Conservation (phyloP, 2,888 invertebrate genomes). For the Drosophila affinis region DNA sequence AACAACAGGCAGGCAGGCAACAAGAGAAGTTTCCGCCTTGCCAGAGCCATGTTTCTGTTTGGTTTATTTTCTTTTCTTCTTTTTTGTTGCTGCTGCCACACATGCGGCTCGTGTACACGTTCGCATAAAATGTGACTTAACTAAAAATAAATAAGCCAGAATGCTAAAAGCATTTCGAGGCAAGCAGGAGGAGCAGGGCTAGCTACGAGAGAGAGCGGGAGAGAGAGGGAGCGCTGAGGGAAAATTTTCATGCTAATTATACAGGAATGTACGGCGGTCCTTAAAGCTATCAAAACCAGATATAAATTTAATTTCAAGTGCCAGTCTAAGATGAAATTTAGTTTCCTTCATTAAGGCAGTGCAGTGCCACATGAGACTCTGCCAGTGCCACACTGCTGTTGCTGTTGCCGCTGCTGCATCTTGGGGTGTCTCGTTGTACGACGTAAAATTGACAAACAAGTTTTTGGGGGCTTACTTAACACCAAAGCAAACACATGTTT, state of each 20-base stretch:
- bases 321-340: constrained; percentile 42
- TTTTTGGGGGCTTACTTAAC: constrained; percentile 61
- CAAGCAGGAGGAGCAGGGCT: constrained; percentile 8
- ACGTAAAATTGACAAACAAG: constrained; percentile 59
- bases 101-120: constrained; percentile 31
- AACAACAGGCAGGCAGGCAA: constrained; percentile 20
- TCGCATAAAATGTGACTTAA: constrained; percentile 46
- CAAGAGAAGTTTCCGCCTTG: constrained; percentile 39
- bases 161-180: constrained; percentile 47
- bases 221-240: constrained; percentile 1
- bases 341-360: constrained; percentile 41
- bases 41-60: constrained; percentile 24
- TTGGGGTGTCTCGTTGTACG: constrained; percentile 1
- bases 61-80: constrained; percentile 10
- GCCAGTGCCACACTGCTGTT: not conserved
- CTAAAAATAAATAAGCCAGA: constrained; percentile 47
- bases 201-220: constrained; percentile 9
- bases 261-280: constrained; percentile 18
- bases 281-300: constrained; percentile 20
- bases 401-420: not conserved
- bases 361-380: constrained; percentile 9
- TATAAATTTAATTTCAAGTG: constrained; percentile 37
- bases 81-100: constrained; percentile 16
- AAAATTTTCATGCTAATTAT: constrained; percentile 64
- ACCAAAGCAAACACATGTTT: constrained; percentile 70